Percentiles rank a stretch among this genome's conserved stretches.
Evolutionary conservation across 2,113 vertebrate genomes (phyloP).

Genomic region (Ploceus nigricollis): DNA sequence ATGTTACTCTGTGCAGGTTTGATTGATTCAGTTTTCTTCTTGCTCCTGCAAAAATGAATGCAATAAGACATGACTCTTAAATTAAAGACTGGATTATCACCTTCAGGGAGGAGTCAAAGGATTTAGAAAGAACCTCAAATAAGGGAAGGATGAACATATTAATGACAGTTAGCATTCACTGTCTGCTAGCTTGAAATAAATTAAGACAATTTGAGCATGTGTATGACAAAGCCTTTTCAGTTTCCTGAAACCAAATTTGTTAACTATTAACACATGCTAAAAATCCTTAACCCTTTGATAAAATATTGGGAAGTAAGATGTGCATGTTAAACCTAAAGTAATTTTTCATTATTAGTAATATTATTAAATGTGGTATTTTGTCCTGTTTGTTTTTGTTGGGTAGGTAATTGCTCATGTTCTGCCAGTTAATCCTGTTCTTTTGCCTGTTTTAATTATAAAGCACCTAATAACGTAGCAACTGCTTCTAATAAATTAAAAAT

Average conservation of each 20-base stretch:
- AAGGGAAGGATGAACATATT: not conserved
- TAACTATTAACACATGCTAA: not conserved
- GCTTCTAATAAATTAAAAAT: slow-evolving; percentile 40
- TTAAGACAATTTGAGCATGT: not conserved
- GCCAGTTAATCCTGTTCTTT: slow-evolving; percentile 44
- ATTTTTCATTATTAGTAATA: not conserved
- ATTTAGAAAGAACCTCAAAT: not conserved
- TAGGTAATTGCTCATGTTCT: not conserved
- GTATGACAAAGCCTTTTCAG: not conserved
- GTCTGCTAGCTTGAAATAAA: not conserved
- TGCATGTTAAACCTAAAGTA: not conserved
- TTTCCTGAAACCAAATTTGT: not conserved
- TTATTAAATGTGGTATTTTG: not conserved
- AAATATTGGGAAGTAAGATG: not conserved
- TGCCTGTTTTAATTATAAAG: slow-evolving; percentile 30
- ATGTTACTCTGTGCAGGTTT: not conserved
- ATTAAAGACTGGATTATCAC: not conserved
- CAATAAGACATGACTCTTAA: not conserved
- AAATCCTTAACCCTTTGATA: not conserved
- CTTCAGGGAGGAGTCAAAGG: not conserved
- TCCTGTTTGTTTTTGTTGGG: not conserved
- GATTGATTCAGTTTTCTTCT: not conserved
- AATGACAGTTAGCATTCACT: not conserved
- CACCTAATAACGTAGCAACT: not conserved
- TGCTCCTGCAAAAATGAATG: not conserved